phyloP scores from a whole-genome alignment of 1,140 invertebrate species.

The Drosophila tsacasi region DNA sequence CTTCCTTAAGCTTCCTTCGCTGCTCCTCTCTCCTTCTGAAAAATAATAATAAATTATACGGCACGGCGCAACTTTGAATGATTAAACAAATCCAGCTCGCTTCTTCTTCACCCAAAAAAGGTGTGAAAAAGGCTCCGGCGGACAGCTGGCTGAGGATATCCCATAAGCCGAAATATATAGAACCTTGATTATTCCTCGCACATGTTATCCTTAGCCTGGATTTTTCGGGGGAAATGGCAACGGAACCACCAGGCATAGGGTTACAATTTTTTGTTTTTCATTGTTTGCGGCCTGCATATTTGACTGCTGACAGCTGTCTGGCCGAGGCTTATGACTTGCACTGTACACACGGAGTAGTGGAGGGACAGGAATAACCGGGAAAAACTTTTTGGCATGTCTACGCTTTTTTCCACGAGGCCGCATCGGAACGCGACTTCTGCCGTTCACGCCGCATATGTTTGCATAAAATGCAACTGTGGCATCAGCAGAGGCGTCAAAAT shows the following conservation, averaged over 20 bases:
- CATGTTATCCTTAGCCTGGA: conserved; percentile 40
- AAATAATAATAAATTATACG: conserved; percentile 71
- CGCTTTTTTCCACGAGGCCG: conserved; percentile 29
- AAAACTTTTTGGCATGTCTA: conserved; percentile 51
- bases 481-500: conserved; percentile 57
- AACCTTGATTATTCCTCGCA: conserved; percentile 24
- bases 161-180: conserved; percentile 13
- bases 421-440: conserved; percentile 46
- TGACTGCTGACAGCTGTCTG: conserved; percentile 75
- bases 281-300: conserved; percentile 62
- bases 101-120: conserved; percentile 17
- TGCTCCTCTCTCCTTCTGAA: conserved; percentile 26
- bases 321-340: conserved; percentile 34
- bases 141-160: conserved; percentile 11
- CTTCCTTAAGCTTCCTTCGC: conserved; percentile 16
- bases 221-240: conserved; percentile 24
- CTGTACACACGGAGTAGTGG: not conserved
- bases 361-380: conserved; percentile 7
- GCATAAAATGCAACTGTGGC: conserved; percentile 68
- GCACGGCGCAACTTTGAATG: conserved; percentile 40
- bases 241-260: conserved; percentile 13
- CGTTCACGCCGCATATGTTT: conserved; percentile 74
- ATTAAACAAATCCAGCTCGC: conserved; percentile 18
- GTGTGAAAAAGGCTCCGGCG: conserved; percentile 28
- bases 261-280: conserved; percentile 21